A percentile compares a stretch with the other conserved stretches of the same genome.
phyloP scores from a whole-genome alignment of 2,113 vertebrate genomes.

The Lagenorhynchus albirostris region DNA sequence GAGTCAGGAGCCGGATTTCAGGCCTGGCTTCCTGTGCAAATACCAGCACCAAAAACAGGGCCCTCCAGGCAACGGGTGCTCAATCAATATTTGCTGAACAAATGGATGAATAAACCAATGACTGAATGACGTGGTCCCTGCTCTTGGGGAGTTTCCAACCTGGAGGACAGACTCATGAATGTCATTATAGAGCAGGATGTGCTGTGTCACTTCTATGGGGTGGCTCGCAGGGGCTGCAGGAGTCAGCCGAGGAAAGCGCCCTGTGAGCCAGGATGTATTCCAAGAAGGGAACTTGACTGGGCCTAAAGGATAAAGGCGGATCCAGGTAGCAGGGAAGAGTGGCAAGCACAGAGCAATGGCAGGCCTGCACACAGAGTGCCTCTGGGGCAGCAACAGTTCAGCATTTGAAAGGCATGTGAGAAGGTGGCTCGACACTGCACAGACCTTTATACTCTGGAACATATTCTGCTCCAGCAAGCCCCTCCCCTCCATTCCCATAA shows the following conservation, averaged over 20 bases:
- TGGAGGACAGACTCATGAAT: neutral
- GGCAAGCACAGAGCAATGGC: neutral
- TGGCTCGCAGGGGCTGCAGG: neutral
- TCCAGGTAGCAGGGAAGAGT: neutral
- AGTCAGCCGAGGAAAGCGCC: too few relatives aligned
- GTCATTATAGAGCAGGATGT: fast-evolving
- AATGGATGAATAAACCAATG: neutral
- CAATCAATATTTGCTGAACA: neutral
- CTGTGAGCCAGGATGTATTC: fast-evolving
- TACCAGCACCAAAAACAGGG: neutral
- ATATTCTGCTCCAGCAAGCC: neutral
- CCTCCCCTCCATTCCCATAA: neutral
- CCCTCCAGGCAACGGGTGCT: neutral
- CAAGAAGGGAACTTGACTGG: neutral
- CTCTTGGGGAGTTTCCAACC: neutral
- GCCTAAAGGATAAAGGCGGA: too few relatives aligned
- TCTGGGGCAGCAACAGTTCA: neutral
- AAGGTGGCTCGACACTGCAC: neutral
- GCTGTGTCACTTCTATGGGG: neutral
- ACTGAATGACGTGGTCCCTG: neutral
- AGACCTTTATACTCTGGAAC: neutral
- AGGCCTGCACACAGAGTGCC: fast-evolving
- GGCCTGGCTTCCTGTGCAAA: neutral
- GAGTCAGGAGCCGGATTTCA: neutral
- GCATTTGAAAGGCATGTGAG: neutral